Percentiles rank a stretch among this genome's conserved stretches.
Evolutionary conservation across 2,888 invertebrate species (phyloP).

Genomic region (Agrotis clavis): DNA sequence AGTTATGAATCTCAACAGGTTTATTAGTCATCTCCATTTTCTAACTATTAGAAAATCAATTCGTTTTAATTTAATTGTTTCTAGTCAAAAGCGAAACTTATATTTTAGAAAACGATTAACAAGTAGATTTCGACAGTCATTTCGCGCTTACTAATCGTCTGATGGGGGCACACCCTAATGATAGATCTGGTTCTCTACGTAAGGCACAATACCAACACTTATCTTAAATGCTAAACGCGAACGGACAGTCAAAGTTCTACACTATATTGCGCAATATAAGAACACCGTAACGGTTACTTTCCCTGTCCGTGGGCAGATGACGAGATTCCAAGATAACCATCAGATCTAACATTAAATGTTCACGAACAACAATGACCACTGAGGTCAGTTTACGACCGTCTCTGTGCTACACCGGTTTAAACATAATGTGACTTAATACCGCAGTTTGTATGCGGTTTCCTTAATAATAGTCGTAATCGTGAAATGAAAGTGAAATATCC

Average conservation of each 20-base stretch:
- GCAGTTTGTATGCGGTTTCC: constrained; percentile 55
- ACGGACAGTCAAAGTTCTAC: constrained; percentile 62
- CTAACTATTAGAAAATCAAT: background rate
- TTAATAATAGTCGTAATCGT: constrained; percentile 34
- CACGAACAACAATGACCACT: constrained; percentile 40
- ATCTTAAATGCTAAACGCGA: constrained; percentile 42
- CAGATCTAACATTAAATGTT: constrained; percentile 45
- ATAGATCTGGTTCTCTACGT: constrained; percentile 24
- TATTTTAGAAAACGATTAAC: constrained; percentile 1
- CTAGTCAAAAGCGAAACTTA: background rate
- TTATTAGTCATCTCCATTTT: constrained; percentile 17
- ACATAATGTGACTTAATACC: constrained; percentile 47
- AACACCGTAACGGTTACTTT: constrained; percentile 75
- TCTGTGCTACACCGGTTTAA: constrained; percentile 26
- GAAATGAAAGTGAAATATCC: constrained; percentile 56
- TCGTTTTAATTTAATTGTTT: constrained; percentile 11
- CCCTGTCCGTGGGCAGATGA: constrained; percentile 78
- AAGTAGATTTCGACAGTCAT: constrained; percentile 5
- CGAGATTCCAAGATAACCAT: constrained; percentile 45
- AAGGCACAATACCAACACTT: constrained; percentile 24
- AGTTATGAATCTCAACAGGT: constrained; percentile 27
- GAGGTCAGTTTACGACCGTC: constrained; percentile 50
- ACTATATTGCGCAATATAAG: constrained; percentile 73
- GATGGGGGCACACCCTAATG: constrained; percentile 19
- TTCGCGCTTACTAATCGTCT: constrained; percentile 7